These are phyloP conservation scores for Diabrotica undecimpunctata DNA, from an alignment of 1,140 invertebrate genomes.

Conservation along the genomic window DNA sequence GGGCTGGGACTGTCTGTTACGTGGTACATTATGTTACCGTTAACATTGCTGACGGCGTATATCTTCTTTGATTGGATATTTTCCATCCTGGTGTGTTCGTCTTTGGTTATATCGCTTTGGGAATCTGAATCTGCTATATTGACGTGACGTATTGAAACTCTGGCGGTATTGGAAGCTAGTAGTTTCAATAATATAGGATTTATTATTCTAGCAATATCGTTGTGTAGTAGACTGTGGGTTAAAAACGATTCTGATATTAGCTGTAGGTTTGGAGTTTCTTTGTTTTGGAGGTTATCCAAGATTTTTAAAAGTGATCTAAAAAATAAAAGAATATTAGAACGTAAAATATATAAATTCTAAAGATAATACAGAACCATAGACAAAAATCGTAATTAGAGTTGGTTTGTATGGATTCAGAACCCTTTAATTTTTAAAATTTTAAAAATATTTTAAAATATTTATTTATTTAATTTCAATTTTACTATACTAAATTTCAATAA, in stretches of 20 bases:
- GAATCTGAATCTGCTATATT: slow-evolving; percentile 69
- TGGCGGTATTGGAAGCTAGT: slow-evolving; percentile 75
- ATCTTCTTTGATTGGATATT: slow-evolving; percentile 60
- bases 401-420: too few species aligned
- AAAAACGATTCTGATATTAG: slow-evolving; percentile 70
- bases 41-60: slow-evolving; percentile 81
- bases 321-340: slow-evolving; percentile 1
- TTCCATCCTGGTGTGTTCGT: slow-evolving; percentile 46
- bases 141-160: slow-evolving; percentile 82
- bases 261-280: slow-evolving; percentile 65
- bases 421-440: too few species aligned
- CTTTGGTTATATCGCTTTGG: slow-evolving; percentile 43
- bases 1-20: slow-evolving; percentile 51
- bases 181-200: slow-evolving; percentile 77
- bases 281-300: slow-evolving; percentile 70
- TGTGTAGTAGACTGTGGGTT: slow-evolving; percentile 67
- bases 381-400: too few species aligned
- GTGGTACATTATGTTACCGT: slow-evolving; percentile 84
- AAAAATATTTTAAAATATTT: too few species aligned
- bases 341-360: neutral
- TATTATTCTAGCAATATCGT: slow-evolving; percentile 73
- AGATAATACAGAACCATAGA: too few species aligned
- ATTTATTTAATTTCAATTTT: too few species aligned
- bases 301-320: slow-evolving; percentile 69
- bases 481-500: too few species aligned